Evolutionary conservation across 2,113 vertebrate genomes (phyloP).

Genomic region (Cervus canadensis): DNA sequence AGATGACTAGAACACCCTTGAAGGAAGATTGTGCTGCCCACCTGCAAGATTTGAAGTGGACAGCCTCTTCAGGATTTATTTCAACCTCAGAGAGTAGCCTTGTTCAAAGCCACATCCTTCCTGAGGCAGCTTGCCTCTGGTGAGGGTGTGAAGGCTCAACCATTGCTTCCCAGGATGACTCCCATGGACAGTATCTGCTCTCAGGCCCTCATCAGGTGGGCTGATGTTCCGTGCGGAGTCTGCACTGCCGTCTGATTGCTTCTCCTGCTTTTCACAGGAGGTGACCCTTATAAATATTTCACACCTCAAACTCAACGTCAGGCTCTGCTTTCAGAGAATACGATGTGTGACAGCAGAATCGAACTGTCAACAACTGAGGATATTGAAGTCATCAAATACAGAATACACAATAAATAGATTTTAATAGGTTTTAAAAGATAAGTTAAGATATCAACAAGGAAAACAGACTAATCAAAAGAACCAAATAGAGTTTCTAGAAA

Average conservation of each 20-base stretch:
- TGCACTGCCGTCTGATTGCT: too few relatives aligned
- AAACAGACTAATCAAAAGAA: background rate
- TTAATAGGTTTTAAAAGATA: background rate
- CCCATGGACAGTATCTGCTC: background rate
- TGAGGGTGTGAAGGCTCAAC: background rate
- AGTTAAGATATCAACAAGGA: background rate
- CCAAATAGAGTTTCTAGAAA: background rate
- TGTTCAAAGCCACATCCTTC: background rate
- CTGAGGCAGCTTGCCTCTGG: background rate
- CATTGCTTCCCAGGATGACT: background rate
- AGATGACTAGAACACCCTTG: background rate
- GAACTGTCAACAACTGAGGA: background rate
- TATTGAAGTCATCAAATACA: background rate
- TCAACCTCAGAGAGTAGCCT: background rate
- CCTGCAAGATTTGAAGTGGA: accelerated
- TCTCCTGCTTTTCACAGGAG: background rate
- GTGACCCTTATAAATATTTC: background rate
- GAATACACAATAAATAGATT: background rate
- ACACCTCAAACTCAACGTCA: background rate
- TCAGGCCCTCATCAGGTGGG: background rate
- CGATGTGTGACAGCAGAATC: background rate
- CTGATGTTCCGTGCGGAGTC: background rate
- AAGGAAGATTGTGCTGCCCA: too few relatives aligned
- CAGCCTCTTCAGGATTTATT: background rate
- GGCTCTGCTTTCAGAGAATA: background rate